phyloP scores from a whole-genome alignment of 2,113 vertebrate species.

The Prunella himalayana region DNA sequence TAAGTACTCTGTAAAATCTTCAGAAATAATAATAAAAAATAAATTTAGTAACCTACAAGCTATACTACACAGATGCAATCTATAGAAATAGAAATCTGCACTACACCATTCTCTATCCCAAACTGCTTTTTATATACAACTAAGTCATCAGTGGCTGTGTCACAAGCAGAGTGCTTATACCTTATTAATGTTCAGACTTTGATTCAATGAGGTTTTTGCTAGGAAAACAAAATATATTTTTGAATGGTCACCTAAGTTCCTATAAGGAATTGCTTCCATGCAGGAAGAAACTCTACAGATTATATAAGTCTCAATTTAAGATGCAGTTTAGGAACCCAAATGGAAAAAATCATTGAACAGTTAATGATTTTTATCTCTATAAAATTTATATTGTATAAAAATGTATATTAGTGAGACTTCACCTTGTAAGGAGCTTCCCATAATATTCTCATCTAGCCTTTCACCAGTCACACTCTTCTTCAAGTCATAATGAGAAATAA shows the following conservation, averaged over 20 bases:
- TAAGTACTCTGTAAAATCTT: background rate
- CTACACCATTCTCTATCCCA: no score
- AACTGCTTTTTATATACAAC: background rate
- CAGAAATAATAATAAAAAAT: background rate
- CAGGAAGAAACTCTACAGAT: background rate
- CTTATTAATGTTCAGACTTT: background rate
- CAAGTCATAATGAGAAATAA: background rate
- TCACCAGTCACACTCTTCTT: background rate
- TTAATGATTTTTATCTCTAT: background rate
- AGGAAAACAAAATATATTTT: background rate
- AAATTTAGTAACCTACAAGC: background rate
- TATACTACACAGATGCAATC: background rate
- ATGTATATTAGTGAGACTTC: background rate
- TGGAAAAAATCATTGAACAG: background rate
- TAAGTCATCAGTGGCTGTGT: background rate
- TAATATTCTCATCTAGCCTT: background rate
- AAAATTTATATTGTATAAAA: background rate
- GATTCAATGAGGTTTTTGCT: background rate
- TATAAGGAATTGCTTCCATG: background rate
- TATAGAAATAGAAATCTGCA: background rate
- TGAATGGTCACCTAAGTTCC: background rate
- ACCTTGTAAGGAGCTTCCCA: background rate
- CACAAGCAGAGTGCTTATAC: background rate
- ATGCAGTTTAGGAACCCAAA: background rate
- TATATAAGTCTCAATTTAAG: background rate